phyloP scores from a whole-genome alignment of 2,113 vertebrate species.

The Zosterops hypoxanthus region DNA sequence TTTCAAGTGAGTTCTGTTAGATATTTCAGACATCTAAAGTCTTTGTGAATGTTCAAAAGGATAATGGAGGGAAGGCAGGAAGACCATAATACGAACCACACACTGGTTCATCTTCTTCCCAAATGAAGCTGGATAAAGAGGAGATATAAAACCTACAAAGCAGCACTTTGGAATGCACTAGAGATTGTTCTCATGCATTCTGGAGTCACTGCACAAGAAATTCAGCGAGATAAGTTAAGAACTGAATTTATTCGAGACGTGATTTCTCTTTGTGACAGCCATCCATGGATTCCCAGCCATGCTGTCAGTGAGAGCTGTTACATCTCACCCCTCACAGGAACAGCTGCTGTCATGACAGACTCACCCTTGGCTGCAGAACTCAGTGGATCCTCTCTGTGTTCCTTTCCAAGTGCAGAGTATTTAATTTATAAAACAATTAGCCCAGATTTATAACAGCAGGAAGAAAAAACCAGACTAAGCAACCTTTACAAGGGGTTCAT shows the following conservation, averaged over 20 bases:
- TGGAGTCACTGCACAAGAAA: not conserved
- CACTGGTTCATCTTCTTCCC: not conserved
- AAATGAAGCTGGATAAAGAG: not conserved
- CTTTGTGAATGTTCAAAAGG: not conserved
- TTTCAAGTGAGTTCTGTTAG: not conserved
- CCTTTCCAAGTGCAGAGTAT: not conserved
- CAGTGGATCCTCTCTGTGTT: not conserved
- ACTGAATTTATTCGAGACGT: not conserved
- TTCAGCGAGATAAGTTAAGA: not conserved
- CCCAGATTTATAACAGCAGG: not conserved
- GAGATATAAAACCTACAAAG: not conserved
- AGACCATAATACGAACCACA: not conserved
- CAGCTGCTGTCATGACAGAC: not conserved
- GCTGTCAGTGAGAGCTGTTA: not conserved
- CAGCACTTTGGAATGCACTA: not conserved
- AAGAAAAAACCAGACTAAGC: not conserved
- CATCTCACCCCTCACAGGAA: not conserved
- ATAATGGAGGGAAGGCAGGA: not conserved
- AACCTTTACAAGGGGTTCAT: not conserved
- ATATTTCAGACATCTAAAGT: not conserved
- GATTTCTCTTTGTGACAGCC: not conserved
- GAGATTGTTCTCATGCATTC: not conserved
- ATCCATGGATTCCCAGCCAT: not conserved
- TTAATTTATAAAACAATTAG: not conserved
- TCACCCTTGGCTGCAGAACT: not conserved